phyloP scores from a whole-genome alignment of 30 jellyfish, hydroid and myxozoan species.

The Morbakka virulenta region DNA sequence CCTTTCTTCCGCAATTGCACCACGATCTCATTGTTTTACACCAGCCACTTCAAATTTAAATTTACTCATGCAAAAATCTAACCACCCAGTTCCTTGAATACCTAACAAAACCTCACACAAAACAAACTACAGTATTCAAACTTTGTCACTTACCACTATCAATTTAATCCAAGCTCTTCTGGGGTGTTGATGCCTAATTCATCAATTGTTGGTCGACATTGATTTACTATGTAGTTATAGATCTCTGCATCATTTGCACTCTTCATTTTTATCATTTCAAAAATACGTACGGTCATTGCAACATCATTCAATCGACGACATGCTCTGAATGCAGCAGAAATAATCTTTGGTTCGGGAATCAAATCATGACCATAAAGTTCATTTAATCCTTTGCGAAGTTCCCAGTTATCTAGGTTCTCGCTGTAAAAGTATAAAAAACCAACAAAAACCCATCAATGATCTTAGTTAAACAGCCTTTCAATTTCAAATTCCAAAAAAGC shows the following conservation, averaged over 20 bases:
- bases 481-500: no score
- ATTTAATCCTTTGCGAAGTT: constrained; percentile 87
- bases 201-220: constrained; percentile 86
- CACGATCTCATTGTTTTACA: no score
- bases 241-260: constrained; percentile 71
- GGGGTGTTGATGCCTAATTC: constrained; percentile 89
- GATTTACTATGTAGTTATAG: constrained; percentile 60
- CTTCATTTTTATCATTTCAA: constrained; percentile 82
- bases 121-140: no score
- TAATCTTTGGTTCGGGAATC: constrained; percentile 97
- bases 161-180: constrained; percentile 78
- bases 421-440: not conserved
- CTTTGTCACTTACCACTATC: no score
- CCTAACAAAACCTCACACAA: no score
- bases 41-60: no score
- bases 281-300: constrained; percentile 88
- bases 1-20: no score
- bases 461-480: not conserved
- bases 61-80: no score
- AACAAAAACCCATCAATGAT: not conserved
- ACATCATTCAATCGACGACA: constrained; percentile 85
- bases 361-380: constrained; percentile 89
- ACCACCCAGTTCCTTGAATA: no score
- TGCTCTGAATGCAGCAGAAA: constrained; percentile 84
- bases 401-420: constrained; percentile 80